Evolutionary conservation across 2,888 invertebrate genomes (phyloP).

Genomic region (Agrilus cyanescens): DNA sequence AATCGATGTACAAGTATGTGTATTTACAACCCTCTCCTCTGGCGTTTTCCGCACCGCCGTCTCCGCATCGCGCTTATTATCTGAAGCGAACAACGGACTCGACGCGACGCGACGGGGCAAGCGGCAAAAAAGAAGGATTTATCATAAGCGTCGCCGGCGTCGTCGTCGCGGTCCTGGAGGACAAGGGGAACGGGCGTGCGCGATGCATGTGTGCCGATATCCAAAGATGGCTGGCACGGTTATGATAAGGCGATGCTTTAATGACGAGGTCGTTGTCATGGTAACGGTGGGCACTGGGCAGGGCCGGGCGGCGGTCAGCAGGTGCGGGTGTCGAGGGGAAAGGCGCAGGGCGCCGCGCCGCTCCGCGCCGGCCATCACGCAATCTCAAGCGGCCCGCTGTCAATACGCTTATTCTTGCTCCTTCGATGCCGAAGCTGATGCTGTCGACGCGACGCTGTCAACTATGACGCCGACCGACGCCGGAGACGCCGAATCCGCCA

Average conservation of each 20-base stretch:
- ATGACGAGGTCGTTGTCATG: constrained; percentile 42
- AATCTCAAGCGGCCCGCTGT: constrained; percentile 35
- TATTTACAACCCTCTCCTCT: constrained; percentile 4
- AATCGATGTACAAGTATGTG: too few relatives aligned
- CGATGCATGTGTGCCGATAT: constrained; percentile 29
- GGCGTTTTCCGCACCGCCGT: constrained; percentile 12
- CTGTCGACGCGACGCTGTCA: constrained; percentile 6
- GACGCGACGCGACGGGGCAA: not conserved
- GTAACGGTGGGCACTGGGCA: constrained; percentile 40
- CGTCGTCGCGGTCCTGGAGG: not conserved
- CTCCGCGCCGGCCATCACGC: constrained; percentile 35
- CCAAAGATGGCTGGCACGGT: constrained; percentile 40
- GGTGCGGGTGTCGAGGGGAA: constrained; percentile 19
- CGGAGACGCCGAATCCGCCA: too few relatives aligned
- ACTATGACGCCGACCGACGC: constrained; percentile 39
- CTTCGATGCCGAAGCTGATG: constrained; percentile 11
- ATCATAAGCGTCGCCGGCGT: not conserved
- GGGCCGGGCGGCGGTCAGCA: constrained; percentile 28
- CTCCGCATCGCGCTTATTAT: constrained; percentile 10
- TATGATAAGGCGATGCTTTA: constrained; percentile 46
- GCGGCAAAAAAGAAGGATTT: not conserved
- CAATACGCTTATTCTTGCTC: constrained; percentile 21
- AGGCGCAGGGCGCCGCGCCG: constrained; percentile 14
- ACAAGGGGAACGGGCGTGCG: constrained; percentile 15
- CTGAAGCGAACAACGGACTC: constrained; percentile 1